Conservation (phyloP, 1,140 invertebrate genomes). For the Parasteatoda tepidariorum region DNA sequence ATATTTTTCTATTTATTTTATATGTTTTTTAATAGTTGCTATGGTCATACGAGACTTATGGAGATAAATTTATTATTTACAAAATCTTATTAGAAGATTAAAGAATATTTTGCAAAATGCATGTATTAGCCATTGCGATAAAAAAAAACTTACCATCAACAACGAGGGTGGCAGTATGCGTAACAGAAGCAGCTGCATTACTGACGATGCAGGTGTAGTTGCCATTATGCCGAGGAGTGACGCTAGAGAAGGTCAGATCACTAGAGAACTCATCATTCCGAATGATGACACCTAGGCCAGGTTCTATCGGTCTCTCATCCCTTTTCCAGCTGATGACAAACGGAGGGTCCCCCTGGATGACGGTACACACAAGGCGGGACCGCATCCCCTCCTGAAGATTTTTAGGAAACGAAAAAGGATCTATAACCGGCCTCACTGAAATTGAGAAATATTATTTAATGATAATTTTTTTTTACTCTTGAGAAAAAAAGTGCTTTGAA, state of each 20-base stretch:
- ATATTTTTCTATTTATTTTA: too few relatives aligned
- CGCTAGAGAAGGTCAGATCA: slow-evolving; percentile 62
- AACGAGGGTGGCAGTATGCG: slow-evolving; percentile 61
- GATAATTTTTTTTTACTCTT: too few relatives aligned
- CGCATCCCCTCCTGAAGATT: slow-evolving; percentile 79
- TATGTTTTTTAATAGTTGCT: too few relatives aligned
- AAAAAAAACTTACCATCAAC: slow-evolving; percentile 62
- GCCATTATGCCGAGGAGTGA: slow-evolving; percentile 64
- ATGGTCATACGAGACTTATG: too few relatives aligned
- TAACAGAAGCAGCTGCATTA: slow-evolving; percentile 63
- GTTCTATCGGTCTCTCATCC: slow-evolving; percentile 65
- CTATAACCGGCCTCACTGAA: slow-evolving; percentile 67
- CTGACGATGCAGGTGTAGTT: slow-evolving; percentile 65
- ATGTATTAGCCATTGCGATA: too few relatives aligned
- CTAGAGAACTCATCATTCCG: slow-evolving; percentile 68
- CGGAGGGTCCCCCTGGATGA: slow-evolving; percentile 64
- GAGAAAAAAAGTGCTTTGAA: too few relatives aligned
- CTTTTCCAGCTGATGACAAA: slow-evolving; percentile 64
- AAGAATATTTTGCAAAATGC: too few relatives aligned
- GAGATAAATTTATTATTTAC: too few relatives aligned
- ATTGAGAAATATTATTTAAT: slow-evolving; percentile 29
- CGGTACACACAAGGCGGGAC: slow-evolving; percentile 72
- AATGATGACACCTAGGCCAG: slow-evolving; percentile 63
- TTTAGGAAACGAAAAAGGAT: slow-evolving; percentile 62
- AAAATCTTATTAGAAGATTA: too few relatives aligned